Conservation (phyloP, 2,888 invertebrate genomes). For the Tricholauxania praeusta region DNA sequence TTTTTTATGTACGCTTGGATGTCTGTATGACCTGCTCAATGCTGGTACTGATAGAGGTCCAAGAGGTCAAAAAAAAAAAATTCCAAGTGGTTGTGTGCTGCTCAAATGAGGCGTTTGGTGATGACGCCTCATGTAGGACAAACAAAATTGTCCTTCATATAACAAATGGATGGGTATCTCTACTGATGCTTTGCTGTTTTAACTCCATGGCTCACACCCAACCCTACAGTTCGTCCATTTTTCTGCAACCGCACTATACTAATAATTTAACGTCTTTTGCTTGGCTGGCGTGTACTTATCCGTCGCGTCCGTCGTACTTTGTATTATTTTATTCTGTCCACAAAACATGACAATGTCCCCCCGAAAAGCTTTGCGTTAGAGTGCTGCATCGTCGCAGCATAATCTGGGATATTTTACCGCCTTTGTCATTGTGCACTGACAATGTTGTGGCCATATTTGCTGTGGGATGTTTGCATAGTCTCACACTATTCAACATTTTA, state of each 20-base stretch:
- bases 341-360: conserved; percentile 22
- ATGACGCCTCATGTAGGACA: conserved; percentile 19
- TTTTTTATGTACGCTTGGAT: neutral
- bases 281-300: conserved; percentile 20
- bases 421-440: too few relatives aligned
- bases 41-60: neutral
- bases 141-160: conserved; percentile 9
- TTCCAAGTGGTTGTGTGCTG: neutral
- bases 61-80: conserved; percentile 18
- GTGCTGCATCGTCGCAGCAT: neutral
- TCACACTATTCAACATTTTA: neutral
- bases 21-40: conserved; percentile 1
- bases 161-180: too few relatives aligned
- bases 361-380: neutral
- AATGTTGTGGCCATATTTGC: neutral
- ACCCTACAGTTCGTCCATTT: conserved; percentile 1
- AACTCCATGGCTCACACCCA: too few relatives aligned
- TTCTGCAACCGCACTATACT: conserved; percentile 24
- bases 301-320: conserved; percentile 24
- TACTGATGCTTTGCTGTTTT: too few relatives aligned
- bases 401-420: too few relatives aligned
- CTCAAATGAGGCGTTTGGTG: conserved; percentile 22
- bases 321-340: conserved; percentile 31
- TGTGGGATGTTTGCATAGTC: conserved; percentile 3
- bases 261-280: conserved; percentile 34